A percentile compares a stretch with the other conserved stretches of the same genome.
These are phyloP conservation scores for Crotalus helleri DNA, from an alignment of 2,113 vertebrate species.

Conservation along the genomic window DNA sequence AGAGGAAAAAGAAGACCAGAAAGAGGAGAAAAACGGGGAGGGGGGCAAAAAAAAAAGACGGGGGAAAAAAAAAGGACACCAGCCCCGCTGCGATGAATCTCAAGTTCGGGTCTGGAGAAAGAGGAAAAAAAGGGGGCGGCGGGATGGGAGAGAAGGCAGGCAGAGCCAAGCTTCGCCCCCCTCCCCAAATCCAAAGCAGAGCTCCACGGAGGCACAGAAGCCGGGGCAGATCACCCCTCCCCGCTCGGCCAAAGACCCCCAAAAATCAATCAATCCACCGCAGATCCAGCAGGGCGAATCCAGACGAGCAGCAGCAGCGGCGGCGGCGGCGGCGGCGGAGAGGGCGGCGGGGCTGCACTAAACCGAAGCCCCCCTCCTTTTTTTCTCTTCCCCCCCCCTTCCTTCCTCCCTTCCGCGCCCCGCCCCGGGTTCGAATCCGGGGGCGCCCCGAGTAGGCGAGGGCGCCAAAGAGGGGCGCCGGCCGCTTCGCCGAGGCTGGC, in stretches of 20 bases:
- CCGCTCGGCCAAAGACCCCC: background rate
- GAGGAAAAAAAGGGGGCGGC: too few relatives aligned
- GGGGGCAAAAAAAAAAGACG: too few relatives aligned
- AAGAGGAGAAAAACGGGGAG: too few relatives aligned
- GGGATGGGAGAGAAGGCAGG: too few relatives aligned
- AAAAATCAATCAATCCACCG: background rate
- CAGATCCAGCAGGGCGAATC: slow-evolving; percentile 22
- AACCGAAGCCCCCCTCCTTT: background rate
- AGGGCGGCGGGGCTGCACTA: background rate
- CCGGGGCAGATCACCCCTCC: background rate
- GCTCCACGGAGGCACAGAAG: background rate
- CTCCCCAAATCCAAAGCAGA: background rate
- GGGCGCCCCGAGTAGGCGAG: background rate
- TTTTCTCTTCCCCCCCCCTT: background rate
- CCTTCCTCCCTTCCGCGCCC: background rate
- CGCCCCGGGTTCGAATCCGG: slow-evolving; percentile 7
- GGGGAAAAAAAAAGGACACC: background rate
- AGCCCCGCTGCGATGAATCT: background rate
- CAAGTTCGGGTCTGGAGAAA: background rate
- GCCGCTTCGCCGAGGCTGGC: slow-evolving; percentile 52
- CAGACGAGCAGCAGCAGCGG: background rate
- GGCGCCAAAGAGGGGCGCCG: background rate
- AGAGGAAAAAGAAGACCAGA: too few relatives aligned
- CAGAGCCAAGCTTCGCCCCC: background rate
- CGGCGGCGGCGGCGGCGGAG: too few relatives aligned